Base-by-base conservation (phyloP, 2,888 invertebrate genomes). In the Gibbula magus region DNA sequence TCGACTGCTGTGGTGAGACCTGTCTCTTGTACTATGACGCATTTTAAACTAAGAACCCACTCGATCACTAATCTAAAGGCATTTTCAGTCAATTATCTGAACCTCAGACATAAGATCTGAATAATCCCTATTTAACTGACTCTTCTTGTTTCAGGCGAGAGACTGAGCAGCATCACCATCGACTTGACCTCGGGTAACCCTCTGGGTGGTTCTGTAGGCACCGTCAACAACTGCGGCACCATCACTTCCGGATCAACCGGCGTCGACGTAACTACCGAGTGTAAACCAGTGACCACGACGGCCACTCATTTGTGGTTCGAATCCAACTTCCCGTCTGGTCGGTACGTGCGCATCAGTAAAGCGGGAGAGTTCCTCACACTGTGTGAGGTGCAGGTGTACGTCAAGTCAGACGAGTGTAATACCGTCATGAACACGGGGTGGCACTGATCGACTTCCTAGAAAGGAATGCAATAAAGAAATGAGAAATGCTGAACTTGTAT, bases 1-100 rank as follows among this genome's bases (percentile, higher is more conserved):
- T 10, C 7, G 75, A 75, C 8, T 52, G 54, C 22, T 53, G 75
- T 75, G 54, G 75, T 73, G 20, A 39, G 70, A n/a, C n/a, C n/a
- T n/a, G n/a, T n/a, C n/a, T n/a, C n/a, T n/a, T n/a, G n/a, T n/a
- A n/a, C n/a, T n/a, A n/a, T n/a, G n/a, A n/a, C n/a, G n/a, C n/a
- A n/a, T n/a, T n/a, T n/a, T n/a, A n/a, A n/a, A n/a, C n/a, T n/a
- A n/a, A n/a, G n/a, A n/a, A n/a, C n/a, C n/a, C n/a, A 13, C 13
- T 2, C 52, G 52, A 2, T 52, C n/a, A 52, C 13, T n/a, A 3
- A 2, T n/a, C 22, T 61, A n/a, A n/a, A 22, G 1, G 13, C 52
- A 3, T 18, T 18, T n/a, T 52, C 52, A 52, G 16, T 52, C 52
- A 52, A 18, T 52, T 52, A 18, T n/a, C 3, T 10, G 56, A 25